A percentile compares a stretch with the other conserved stretches of the same genome.
These are phyloP conservation scores for Crypturellus tataupa DNA, from an alignment of 2,797 vertebrate species.

Conservation along the genomic window DNA sequence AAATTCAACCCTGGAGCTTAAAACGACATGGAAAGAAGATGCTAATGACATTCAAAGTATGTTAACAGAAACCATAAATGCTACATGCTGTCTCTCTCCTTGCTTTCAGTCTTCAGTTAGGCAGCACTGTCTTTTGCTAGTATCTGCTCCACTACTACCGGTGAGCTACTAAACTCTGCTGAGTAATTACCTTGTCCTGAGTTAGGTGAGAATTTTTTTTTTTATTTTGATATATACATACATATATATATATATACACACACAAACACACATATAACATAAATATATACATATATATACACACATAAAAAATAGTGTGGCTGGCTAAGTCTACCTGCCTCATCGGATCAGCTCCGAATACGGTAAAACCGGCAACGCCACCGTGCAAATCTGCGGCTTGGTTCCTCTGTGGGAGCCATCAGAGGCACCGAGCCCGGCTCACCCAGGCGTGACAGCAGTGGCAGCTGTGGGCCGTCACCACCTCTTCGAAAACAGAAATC, in stretches of 20 bases:
- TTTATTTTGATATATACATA: too few relatives aligned
- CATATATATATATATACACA: too few relatives aligned
- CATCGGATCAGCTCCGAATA: neutral
- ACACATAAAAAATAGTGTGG: too few relatives aligned
- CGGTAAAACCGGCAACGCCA: neutral
- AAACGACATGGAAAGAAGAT: neutral
- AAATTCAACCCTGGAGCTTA: neutral
- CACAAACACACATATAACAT: too few relatives aligned
- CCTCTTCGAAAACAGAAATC: neutral
- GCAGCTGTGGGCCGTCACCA: neutral
- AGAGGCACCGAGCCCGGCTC: neutral
- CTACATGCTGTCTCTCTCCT: neutral
- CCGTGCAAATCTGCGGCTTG: neutral
- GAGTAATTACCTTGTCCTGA: neutral
- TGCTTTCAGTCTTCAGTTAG: neutral
- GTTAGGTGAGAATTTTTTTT: neutral
- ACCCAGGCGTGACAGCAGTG: neutral
- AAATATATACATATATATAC: too few relatives aligned
- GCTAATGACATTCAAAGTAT: neutral
- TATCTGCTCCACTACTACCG: neutral
- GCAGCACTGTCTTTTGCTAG: neutral
- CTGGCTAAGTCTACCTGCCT: neutral
- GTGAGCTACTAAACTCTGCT: neutral
- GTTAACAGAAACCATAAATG: neutral
- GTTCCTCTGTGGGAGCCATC: neutral